A percentile compares a stretch with the other conserved stretches of the same genome.
Evolutionary conservation across 2,888 invertebrate species (phyloP).

Genomic region (Heliconius charithonia): DNA sequence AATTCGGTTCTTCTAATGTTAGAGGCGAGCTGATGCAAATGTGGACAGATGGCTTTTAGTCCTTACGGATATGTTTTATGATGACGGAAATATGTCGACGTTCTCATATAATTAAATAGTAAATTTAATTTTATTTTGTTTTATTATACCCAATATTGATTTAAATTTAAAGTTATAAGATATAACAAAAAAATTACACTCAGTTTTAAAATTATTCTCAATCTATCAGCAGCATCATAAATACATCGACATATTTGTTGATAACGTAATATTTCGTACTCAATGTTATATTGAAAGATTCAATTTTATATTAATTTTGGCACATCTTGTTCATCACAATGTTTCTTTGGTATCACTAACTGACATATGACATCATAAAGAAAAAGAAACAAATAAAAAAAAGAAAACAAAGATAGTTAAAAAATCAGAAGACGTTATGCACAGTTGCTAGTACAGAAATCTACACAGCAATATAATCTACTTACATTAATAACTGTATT

Average conservation of each 20-base stretch:
- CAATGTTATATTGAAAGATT: constrained; percentile 2
- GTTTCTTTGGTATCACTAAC: constrained; percentile 6
- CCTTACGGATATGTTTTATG: constrained; percentile 17
- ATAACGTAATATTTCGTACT: constrained; percentile 7
- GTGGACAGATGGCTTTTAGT: constrained; percentile 13
- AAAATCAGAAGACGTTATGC: constrained; percentile 22
- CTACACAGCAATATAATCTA: constrained; percentile 44
- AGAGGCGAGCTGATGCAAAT: not conserved
- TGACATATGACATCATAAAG: not conserved
- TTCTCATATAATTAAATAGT: not conserved
- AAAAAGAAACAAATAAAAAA: not conserved
- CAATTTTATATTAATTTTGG: constrained; percentile 11
- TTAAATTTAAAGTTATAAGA: not conserved
- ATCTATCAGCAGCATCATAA: not conserved
- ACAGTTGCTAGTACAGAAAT: constrained; percentile 35
- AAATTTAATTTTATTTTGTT: not conserved
- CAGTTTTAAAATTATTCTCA: not conserved
- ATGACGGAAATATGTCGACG: constrained; percentile 13
- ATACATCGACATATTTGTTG: constrained; percentile 5
- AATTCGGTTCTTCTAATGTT: constrained; percentile 21
- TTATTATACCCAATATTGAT: not conserved
- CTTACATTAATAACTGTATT: constrained; percentile 32
- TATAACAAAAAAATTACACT: not conserved
- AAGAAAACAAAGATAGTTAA: not conserved
- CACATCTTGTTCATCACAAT: constrained; percentile 13